Conservation (phyloP, 64 coral and sea anemone genomes). For the Actinia equina region DNA sequence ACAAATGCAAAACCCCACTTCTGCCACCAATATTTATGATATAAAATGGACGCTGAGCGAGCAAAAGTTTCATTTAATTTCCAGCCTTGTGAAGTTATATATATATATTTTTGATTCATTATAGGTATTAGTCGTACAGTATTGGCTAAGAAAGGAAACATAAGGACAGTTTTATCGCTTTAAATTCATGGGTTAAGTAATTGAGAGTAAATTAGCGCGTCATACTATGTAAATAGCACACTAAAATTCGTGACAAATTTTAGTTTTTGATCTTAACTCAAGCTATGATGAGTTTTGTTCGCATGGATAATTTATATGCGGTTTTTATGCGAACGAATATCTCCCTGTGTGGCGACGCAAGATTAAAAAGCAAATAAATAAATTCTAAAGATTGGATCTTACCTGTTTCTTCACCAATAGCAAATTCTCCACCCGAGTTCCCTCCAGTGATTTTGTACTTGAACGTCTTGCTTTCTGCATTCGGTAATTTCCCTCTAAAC, state of each 20-base stretch:
- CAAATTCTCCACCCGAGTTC: slow-evolving; percentile 65
- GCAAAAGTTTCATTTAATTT: neutral
- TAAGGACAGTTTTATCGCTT: neutral
- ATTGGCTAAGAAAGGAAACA: neutral
- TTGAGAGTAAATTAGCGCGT: neutral
- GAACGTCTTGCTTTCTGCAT: neutral
- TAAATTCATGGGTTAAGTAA: neutral
- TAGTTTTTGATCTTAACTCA: slow-evolving; percentile 10
- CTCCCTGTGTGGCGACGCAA: neutral
- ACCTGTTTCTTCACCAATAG: slow-evolving; percentile 29
- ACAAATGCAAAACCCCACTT: neutral
- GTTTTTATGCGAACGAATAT: neutral
- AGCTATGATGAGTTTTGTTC: neutral
- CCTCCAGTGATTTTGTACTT: slow-evolving; percentile 59
- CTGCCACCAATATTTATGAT: neutral
- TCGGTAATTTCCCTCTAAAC: slow-evolving; percentile 10
- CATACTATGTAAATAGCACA: neutral
- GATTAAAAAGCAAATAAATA: slow-evolving; percentile 16
- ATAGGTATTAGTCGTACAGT: neutral
- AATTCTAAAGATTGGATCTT: neutral
- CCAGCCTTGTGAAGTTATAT: neutral
- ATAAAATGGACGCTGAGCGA: too few species aligned
- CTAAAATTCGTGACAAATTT: slow-evolving; percentile 4
- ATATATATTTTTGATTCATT: neutral
- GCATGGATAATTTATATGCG: slow-evolving; percentile 14